These are phyloP conservation scores for Eretmocerus hayati DNA, from an alignment of 2,888 invertebrate genomes.

Conservation along the genomic window DNA sequence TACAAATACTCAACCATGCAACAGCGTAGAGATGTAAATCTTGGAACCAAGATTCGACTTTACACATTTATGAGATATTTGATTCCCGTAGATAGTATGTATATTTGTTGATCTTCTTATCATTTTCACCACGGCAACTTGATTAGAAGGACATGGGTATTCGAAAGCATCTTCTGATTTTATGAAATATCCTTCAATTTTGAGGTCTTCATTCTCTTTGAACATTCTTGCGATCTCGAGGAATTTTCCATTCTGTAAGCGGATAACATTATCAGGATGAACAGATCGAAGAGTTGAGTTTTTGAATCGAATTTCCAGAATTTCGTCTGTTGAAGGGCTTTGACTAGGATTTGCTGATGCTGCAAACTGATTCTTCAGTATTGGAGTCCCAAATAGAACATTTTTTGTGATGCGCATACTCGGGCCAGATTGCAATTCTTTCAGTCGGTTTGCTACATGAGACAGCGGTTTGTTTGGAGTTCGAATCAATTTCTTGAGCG, in stretches of 20 bases:
- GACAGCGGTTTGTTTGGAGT: constrained; percentile 13
- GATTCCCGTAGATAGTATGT: background rate
- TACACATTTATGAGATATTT: background rate
- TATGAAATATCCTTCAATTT: background rate
- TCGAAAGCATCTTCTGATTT: background rate
- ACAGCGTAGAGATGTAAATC: background rate
- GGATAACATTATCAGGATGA: background rate
- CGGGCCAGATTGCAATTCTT: constrained; percentile 6
- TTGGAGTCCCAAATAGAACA: background rate
- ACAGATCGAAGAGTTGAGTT: background rate
- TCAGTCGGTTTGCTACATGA: constrained; percentile 15
- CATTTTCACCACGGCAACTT: background rate
- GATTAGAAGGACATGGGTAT: background rate
- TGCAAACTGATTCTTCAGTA: no score
- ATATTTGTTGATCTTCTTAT: background rate
- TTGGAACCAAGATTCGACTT: background rate
- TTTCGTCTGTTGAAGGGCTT: no score
- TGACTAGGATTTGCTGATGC: no score
- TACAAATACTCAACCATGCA: background rate
- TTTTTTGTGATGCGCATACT: background rate
- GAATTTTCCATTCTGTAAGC: background rate
- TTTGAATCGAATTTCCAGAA: background rate
- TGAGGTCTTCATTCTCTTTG: background rate
- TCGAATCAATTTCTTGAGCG: constrained; percentile 14
- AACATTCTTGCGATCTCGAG: background rate